These are phyloP conservation scores for Mormyrus proboscirostris DNA, from an alignment of 2,797 vertebrate species.

Conservation along the genomic window DNA sequence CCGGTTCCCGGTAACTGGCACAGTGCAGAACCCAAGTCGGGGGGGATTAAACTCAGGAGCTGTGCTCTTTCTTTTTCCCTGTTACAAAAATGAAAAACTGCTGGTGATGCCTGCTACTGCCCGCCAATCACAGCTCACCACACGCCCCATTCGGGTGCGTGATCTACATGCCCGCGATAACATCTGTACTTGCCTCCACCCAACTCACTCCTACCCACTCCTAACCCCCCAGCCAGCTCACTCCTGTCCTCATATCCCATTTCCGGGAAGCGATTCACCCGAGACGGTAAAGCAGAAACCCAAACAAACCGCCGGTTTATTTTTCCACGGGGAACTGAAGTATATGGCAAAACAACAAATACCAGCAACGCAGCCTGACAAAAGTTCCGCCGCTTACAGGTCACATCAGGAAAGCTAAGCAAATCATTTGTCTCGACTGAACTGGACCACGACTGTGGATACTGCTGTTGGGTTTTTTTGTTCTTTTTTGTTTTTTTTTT, in stretches of 20 bases:
- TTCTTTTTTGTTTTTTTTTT: conserved; percentile 38
- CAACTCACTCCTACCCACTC: not conserved
- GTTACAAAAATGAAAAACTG: not conserved
- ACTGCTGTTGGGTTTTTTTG: conserved; percentile 42
- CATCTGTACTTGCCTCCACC: not conserved
- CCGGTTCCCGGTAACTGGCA: not conserved
- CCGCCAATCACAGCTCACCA: not conserved
- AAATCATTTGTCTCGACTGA: conserved; percentile 47
- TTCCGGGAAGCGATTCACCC: conserved; percentile 6
- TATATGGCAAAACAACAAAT: not conserved
- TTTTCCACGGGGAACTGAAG: not conserved
- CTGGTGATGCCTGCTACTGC: not conserved
- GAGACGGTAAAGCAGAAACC: conserved; percentile 27
- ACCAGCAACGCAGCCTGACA: not conserved
- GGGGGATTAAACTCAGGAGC: not conserved
- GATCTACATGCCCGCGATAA: not conserved
- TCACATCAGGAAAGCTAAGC: conserved; percentile 44
- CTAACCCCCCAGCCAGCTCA: no score
- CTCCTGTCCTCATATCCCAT: not conserved
- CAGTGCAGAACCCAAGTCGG: not conserved
- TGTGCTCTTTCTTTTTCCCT: not conserved
- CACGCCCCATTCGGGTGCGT: not conserved
- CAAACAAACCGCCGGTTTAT: not conserved
- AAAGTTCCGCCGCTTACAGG: not conserved
- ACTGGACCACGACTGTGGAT: conserved; percentile 43